Conservation (phyloP, 1,140 invertebrate species). For the Aphelenchoides avenae region DNA sequence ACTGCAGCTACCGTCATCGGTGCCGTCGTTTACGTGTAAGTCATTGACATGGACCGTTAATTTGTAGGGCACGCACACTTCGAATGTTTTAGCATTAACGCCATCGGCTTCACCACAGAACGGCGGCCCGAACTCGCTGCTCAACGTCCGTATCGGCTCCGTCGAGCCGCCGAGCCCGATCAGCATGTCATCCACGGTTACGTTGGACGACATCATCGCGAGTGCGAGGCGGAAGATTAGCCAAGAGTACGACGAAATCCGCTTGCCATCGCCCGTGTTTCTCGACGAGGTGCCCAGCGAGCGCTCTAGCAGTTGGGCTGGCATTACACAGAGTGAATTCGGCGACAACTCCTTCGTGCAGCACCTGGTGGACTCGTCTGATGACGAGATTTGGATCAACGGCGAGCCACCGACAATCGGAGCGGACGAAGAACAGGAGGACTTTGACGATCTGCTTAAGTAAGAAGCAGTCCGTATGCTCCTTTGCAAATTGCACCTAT, state of each 20-base stretch:
- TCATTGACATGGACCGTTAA: too few species aligned
- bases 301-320: constrained; percentile 12
- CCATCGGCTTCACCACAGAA: too few species aligned
- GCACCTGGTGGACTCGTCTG: constrained; percentile 1
- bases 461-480: too few species aligned
- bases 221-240: constrained; percentile 18
- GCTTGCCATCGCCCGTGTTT: constrained; percentile 17
- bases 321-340: constrained; percentile 5
- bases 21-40: too few species aligned
- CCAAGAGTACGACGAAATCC: constrained; percentile 15
- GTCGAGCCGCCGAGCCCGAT: not conserved
- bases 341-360: constrained; percentile 6
- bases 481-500: not conserved
- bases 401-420: constrained; percentile 9
- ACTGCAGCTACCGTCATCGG: too few species aligned
- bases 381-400: constrained; percentile 13
- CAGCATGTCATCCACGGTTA: not conserved
- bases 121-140: too few species aligned
- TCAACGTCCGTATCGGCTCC: too few species aligned
- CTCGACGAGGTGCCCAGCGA: constrained; percentile 14
- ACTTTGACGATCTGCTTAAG: constrained; percentile 20
- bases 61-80: too few species aligned
- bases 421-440: constrained; percentile 15
- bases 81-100: too few species aligned
- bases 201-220: constrained; percentile 3